phyloP scores from a whole-genome alignment of 2,888 invertebrate species.

The Drosophila antonietae region DNA sequence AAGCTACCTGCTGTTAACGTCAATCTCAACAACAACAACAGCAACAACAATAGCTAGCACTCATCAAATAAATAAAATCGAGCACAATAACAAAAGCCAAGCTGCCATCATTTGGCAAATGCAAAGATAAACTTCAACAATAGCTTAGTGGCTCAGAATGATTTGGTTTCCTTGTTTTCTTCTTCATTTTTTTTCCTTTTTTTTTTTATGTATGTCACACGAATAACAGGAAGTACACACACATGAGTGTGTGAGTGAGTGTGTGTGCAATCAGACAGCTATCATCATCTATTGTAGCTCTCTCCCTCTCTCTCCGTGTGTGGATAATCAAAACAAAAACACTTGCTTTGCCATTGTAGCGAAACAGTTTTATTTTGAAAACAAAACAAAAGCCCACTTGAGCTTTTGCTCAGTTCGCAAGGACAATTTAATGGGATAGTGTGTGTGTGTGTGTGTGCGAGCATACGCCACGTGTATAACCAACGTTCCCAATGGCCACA shows the following conservation, averaged over 20 bases:
- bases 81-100: slow-evolving; percentile 40
- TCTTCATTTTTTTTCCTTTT: neutral
- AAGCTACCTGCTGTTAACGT: slow-evolving; percentile 61
- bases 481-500: too few relatives aligned
- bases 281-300: slow-evolving; percentile 44
- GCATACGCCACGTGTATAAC: neutral
- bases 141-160: slow-evolving; percentile 71
- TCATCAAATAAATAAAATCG: slow-evolving; percentile 29
- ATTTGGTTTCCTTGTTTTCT: neutral
- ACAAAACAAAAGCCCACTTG: slow-evolving; percentile 78
- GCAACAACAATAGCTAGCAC: slow-evolving; percentile 5
- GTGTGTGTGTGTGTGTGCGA: slow-evolving; percentile 15
- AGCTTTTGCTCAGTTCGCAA: slow-evolving; percentile 66
- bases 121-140: slow-evolving; percentile 75
- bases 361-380: slow-evolving; percentile 71
- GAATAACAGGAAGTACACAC: slow-evolving; percentile 14
- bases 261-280: slow-evolving; percentile 52
- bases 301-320: slow-evolving; percentile 1
- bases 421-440: slow-evolving; percentile 57
- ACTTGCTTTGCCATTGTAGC: slow-evolving; percentile 64
- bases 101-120: slow-evolving; percentile 69
- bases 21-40: slow-evolving; percentile 37
- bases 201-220: slow-evolving; percentile 65
- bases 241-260: slow-evolving; percentile 1
- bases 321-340: slow-evolving; percentile 72